Evolutionary conservation across 2,797 vertebrate genomes (phyloP).

Genomic region (Antrozous pallidus): DNA sequence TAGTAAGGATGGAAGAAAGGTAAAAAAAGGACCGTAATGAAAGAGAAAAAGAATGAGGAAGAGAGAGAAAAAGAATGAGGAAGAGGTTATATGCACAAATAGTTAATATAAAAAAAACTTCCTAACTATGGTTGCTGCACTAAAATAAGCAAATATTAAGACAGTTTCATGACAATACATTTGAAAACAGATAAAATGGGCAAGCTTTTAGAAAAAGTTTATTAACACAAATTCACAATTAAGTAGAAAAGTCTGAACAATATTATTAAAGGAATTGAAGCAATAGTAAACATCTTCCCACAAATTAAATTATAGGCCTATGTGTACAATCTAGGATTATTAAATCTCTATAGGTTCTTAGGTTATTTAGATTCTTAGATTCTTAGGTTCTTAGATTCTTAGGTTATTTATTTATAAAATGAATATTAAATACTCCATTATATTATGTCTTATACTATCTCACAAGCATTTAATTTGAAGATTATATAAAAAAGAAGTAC

Average conservation of each 20-base stretch:
- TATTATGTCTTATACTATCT: background rate
- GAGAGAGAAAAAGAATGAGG: background rate
- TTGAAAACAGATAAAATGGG: conserved; percentile 28
- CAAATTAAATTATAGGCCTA: conserved; percentile 8
- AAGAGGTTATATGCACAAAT: background rate
- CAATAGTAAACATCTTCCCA: background rate
- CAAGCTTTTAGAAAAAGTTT: conserved; percentile 11
- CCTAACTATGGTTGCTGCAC: background rate
- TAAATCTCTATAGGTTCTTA: background rate
- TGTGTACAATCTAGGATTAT: background rate
- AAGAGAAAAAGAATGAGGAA: background rate
- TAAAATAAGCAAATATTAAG: background rate
- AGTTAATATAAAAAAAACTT: conserved; percentile 7
- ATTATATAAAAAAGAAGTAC: background rate
- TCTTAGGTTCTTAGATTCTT: too few relatives aligned
- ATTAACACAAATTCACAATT: background rate
- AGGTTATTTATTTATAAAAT: background rate
- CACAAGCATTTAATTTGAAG: background rate
- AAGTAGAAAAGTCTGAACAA: conserved; percentile 15
- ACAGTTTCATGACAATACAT: background rate
- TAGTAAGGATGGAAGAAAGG: background rate
- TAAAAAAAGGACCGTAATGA: too few relatives aligned
- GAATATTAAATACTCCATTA: background rate
- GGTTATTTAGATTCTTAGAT: background rate
- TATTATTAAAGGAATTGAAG: background rate